Conservation (phyloP, 2,797 vertebrate genomes). For the Halcyon chelicuti region DNA sequence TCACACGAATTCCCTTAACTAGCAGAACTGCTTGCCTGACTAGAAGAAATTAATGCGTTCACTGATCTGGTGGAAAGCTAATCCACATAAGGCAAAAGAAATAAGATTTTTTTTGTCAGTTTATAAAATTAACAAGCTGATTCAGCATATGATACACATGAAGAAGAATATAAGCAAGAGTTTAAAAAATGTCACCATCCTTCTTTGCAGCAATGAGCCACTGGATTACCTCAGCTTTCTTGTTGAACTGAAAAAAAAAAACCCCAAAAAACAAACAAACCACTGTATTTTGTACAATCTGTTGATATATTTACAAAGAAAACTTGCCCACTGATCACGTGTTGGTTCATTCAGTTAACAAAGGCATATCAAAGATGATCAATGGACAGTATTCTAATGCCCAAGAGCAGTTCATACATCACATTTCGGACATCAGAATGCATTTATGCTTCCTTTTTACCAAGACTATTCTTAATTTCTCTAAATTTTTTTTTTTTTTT, state of each 20-base stretch:
- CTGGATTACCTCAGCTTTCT: not conserved
- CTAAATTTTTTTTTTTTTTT: fast-evolving
- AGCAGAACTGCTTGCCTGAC: not conserved
- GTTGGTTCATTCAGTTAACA: not conserved
- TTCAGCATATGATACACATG: not conserved
- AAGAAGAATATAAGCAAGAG: not conserved
- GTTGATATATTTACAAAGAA: not conserved
- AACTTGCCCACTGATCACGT: not conserved
- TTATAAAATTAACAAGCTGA: not conserved
- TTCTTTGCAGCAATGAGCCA: not conserved
- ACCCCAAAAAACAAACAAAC: no score
- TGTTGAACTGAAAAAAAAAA: not conserved
- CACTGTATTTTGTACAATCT: not conserved
- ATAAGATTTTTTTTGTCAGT: not conserved
- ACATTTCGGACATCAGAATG: not conserved
- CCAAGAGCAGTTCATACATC: not conserved
- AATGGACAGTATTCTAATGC: not conserved
- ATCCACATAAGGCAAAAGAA: not conserved
- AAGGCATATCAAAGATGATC: not conserved
- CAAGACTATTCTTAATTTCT: not conserved
- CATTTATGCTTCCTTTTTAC: not conserved
- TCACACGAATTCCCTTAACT: not conserved
- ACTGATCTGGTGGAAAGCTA: not conserved
- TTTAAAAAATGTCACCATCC: not conserved
- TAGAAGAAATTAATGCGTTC: not conserved